Evolutionary conservation across 2,888 invertebrate species (phyloP), one percentile per base, ranked within the genome.

Genomic region (Heliconius charithonia): DNA sequence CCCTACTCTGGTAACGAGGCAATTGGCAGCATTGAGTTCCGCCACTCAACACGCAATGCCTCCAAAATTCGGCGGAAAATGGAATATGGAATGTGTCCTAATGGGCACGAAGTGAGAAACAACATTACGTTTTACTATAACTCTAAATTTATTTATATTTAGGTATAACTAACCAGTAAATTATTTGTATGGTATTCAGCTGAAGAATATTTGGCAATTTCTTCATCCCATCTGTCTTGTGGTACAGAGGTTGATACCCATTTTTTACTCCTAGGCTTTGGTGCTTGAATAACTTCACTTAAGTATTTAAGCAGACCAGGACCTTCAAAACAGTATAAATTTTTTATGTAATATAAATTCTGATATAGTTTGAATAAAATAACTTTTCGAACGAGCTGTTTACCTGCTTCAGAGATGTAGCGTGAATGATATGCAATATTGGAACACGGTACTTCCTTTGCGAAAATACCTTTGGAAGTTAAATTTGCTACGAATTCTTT

Each of bases 361-460:
- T 37, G 1, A 9, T 16, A 45, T 9, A 9, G 56, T 67, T n/a
- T n/a, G n/a, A 41, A n/a, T 25, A 37, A n/a, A 72, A 59, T 72
- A 13, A n/a, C 2, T 16, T 29, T 6, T 25, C 3, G 22, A 22
- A 72, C 12, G 4, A 69, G 72, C 29, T 72, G 73, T 85, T 83
- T 83, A 90, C 94, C 96, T 77, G 97, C 96, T 76, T 96, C 94
- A 2, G 96, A 95, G 84, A 99, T 98, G 85, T 98, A 98, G 65
- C 97, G 96, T 69, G 98, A 98, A 88, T 99, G 98, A 87, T 98
- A 99, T 0, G 98, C 98, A 81, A 98, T 97, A 85, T 98, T 97
- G 25, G 97, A 96, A 82, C 97, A 97, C 3, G 92, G 91, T 2
- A 93, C 93, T 84, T 93, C 93, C 66, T 90, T 93, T 0, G 93